A percentile compares a stretch with the other conserved stretches of the same genome.
Conservation (phyloP, 2,113 vertebrate genomes). For the Pteruthius melanotis region DNA sequence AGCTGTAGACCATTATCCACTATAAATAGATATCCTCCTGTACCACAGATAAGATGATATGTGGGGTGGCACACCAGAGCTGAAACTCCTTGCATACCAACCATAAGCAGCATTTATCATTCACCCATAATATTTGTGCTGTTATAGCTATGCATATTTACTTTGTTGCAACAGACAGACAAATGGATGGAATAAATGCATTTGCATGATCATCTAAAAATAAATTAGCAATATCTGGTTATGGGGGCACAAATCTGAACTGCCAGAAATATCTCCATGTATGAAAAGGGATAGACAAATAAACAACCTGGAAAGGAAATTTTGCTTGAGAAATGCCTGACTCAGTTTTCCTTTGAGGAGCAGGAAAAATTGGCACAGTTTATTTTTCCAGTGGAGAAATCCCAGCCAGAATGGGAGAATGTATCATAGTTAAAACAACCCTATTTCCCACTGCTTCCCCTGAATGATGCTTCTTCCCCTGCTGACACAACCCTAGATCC, state of each 20-base stretch:
- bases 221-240: not conserved
- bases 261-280: not conserved
- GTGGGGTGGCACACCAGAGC: not conserved
- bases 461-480: no score
- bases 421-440: not conserved
- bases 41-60: not conserved
- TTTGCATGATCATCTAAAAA: not conserved
- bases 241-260: not conserved
- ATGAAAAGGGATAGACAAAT: rapidly evolving
- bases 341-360: not conserved
- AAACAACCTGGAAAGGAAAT: not conserved
- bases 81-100: not conserved
- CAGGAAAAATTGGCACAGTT: rapidly evolving
- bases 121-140: not conserved
- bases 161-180: not conserved
- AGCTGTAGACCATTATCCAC: not conserved
- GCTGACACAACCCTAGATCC: no score
- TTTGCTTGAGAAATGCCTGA: not conserved
- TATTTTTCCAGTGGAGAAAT: not conserved
- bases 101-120: not conserved
- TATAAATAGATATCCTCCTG: not conserved
- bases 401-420: not conserved
- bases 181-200: not conserved
- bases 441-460: not conserved
- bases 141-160: not conserved